These are phyloP conservation scores for Paratilapia polleni DNA, from an alignment of 2,113 vertebrate species.

Conservation along the genomic window DNA sequence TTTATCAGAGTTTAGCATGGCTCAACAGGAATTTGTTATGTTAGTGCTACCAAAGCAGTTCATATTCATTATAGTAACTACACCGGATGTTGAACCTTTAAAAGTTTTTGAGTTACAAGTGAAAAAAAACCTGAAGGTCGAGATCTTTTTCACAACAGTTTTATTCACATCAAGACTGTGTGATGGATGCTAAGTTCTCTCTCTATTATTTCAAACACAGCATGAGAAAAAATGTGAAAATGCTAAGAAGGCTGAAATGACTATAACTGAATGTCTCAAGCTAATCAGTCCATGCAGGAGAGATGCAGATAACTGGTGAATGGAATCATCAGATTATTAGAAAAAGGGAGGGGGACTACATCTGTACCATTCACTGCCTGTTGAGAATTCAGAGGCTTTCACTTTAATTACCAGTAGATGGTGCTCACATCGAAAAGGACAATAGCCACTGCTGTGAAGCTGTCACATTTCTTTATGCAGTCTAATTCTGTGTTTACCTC, in stretches of 20 bases:
- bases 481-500: conserved; percentile 79
- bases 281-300: neutral
- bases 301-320: neutral
- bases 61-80: conserved; percentile 13
- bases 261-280: too few relatives aligned
- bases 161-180: too few relatives aligned
- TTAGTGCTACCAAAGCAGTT: conserved; percentile 5
- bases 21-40: conserved; percentile 31
- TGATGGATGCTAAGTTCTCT: neutral
- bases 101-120: neutral
- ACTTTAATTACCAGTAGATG: neutral
- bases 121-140: neutral
- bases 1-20: neutral
- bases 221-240: neutral
- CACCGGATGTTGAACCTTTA: neutral
- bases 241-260: neutral
- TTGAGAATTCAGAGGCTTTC: neutral
- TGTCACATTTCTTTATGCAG: neutral
- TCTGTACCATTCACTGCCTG: neutral
- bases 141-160: neutral
- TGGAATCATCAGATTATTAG: neutral
- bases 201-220: neutral
- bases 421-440: neutral
- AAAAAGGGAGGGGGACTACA: neutral
- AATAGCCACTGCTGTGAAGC: neutral